Conservation (phyloP, 1,140 invertebrate species). For the Atta cephalotes region DNA sequence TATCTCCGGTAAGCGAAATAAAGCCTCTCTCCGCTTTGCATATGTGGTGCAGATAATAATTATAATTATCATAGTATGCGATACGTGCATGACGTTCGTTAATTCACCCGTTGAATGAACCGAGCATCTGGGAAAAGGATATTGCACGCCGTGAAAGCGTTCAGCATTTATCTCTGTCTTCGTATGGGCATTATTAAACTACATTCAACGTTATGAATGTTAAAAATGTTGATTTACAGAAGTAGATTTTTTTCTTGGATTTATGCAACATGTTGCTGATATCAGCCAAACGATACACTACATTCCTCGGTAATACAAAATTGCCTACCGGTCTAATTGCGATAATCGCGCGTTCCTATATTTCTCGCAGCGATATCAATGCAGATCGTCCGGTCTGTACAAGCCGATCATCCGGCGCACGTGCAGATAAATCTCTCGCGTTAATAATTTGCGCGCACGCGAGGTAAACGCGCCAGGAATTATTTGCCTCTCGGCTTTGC, state of each 20-base stretch:
- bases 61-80: slow-evolving; percentile 34
- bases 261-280: slow-evolving; percentile 6
- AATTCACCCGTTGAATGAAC: slow-evolving; percentile 27
- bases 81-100: slow-evolving; percentile 1
- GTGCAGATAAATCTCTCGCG: slow-evolving; percentile 17
- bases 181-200: background rate
- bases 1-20: slow-evolving; percentile 63
- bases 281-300: background rate
- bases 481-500: slow-evolving; percentile 5
- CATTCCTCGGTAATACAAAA: slow-evolving; percentile 4
- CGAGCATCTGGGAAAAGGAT: slow-evolving; percentile 1
- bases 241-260: background rate
- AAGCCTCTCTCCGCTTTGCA: background rate
- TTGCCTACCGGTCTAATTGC: slow-evolving; percentile 30
- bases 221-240: slow-evolving; percentile 17
- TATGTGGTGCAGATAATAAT: slow-evolving; percentile 17
- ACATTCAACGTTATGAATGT: background rate
- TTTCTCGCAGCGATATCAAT: slow-evolving; percentile 13
- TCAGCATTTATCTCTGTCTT: slow-evolving; percentile 13
- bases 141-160: background rate
- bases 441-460: slow-evolving; percentile 38
- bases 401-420: slow-evolving; percentile 17
- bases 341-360: slow-evolving; percentile 31
- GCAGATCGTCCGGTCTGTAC: slow-evolving; percentile 7
- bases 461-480: slow-evolving; percentile 1